A percentile compares a stretch with the other conserved stretches of the same genome.
These are phyloP conservation scores for Syngnathus acus DNA, from an alignment of 2,797 vertebrate species.

Conservation along the genomic window DNA sequence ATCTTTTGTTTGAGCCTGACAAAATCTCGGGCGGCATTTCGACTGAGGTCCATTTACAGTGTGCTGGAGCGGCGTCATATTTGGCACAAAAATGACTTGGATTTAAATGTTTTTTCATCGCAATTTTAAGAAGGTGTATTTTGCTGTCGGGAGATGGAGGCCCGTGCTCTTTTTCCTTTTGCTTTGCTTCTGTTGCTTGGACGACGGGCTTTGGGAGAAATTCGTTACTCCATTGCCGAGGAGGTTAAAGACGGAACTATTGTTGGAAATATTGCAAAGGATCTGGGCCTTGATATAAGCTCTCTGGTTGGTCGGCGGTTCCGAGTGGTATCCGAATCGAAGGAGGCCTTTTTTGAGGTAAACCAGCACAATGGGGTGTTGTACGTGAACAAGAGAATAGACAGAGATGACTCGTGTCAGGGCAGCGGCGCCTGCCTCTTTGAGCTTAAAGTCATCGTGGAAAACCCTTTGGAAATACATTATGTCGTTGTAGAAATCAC, in stretches of 20 bases:
- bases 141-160: background rate
- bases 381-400: conserved; percentile 63
- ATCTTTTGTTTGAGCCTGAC: conserved; percentile 1
- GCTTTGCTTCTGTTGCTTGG: background rate
- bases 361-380: conserved; percentile 68
- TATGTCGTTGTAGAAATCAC: conserved; percentile 68
- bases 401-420: conserved; percentile 69
- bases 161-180: background rate
- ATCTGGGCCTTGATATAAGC: conserved; percentile 49
- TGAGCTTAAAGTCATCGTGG: conserved; percentile 70
- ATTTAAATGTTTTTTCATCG: background rate
- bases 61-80: background rate
- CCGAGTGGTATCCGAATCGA: conserved; percentile 55
- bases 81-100: background rate
- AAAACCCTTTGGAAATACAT: conserved; percentile 72
- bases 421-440: conserved; percentile 54
- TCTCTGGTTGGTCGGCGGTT: conserved; percentile 45
- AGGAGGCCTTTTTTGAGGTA: conserved; percentile 61
- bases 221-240: conserved; percentile 7
- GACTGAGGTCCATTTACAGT: background rate
- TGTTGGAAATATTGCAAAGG: conserved; percentile 55
- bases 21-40: background rate
- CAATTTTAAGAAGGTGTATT: background rate
- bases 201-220: background rate
- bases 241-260: conserved; percentile 11